Percentiles rank a stretch among this genome's conserved stretches.
phyloP scores from a whole-genome alignment of 2,113 vertebrate genomes.

The Herpetotheres cachinnans region DNA sequence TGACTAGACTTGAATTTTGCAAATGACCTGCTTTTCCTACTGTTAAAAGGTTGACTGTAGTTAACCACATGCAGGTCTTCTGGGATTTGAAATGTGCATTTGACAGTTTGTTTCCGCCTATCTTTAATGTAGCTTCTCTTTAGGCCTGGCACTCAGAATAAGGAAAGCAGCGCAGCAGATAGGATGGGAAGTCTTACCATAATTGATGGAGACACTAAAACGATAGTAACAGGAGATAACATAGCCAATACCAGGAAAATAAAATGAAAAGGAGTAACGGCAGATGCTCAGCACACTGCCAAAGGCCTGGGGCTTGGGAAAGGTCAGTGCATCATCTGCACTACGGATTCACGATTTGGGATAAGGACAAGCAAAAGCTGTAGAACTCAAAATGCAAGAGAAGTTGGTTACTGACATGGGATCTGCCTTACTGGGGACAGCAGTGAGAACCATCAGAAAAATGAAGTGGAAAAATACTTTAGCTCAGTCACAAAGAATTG shows the following conservation, averaged over 20 bases:
- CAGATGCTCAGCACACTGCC: neutral
- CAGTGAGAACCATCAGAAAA: neutral
- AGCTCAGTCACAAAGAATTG: neutral
- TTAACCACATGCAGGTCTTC: neutral
- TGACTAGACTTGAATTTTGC: neutral
- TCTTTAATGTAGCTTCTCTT: neutral
- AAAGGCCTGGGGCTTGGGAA: neutral
- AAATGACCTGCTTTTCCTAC: neutral
- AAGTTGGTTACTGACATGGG: neutral
- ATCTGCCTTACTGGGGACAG: neutral
- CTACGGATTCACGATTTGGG: neutral
- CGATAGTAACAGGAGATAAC: neutral
- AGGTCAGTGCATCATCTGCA: neutral
- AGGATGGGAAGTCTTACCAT: neutral
- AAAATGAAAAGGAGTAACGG: neutral
- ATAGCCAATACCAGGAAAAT: neutral
- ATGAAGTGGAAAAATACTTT: neutral
- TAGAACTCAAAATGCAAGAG: neutral
- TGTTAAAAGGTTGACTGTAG: neutral
- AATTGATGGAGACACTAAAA: neutral
- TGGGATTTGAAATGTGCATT: neutral
- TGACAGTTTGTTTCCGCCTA: neutral
- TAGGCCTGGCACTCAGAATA: neutral
- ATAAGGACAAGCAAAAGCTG: neutral
- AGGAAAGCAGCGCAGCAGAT: neutral